A percentile compares a stretch with the other conserved stretches of the same genome.
Conservation (phyloP, 23 tunicate species). For the Trididemnum nubilum region DNA sequence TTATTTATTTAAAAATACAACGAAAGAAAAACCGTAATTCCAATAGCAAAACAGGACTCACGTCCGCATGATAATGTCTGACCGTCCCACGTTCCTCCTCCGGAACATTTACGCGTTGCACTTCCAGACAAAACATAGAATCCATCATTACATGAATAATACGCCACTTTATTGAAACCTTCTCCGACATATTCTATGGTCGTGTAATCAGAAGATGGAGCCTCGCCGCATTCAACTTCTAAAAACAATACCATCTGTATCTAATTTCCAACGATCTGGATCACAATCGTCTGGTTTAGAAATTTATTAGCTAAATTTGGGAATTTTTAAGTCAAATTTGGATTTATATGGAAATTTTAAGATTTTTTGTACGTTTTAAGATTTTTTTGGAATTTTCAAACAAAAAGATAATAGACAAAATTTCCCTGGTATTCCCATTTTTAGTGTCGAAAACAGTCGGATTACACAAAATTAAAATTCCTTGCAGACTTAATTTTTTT, state of each 20-base stretch:
- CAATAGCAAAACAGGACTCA: no score
- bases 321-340: background rate
- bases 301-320: background rate
- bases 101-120: conserved; percentile 46
- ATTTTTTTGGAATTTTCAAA: no score
- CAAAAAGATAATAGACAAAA: no score
- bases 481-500: no score
- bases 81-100: conserved; percentile 59
- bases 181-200: conserved; percentile 53
- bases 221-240: conserved; percentile 54
- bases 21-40: no score
- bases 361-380: no score
- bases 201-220: conserved; percentile 32
- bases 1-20: no score
- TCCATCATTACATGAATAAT: conserved; percentile 58
- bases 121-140: conserved; percentile 36
- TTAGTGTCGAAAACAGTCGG: no score
- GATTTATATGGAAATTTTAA: no score
- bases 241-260: no score
- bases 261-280: background rate
- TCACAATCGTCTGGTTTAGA: background rate
- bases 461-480: no score
- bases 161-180: conserved; percentile 44
- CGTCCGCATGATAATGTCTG: conserved; percentile 18
- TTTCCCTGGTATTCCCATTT: no score